These are phyloP conservation scores for Aricia agestis DNA, from an alignment of 1,140 invertebrate species.

Conservation along the genomic window DNA sequence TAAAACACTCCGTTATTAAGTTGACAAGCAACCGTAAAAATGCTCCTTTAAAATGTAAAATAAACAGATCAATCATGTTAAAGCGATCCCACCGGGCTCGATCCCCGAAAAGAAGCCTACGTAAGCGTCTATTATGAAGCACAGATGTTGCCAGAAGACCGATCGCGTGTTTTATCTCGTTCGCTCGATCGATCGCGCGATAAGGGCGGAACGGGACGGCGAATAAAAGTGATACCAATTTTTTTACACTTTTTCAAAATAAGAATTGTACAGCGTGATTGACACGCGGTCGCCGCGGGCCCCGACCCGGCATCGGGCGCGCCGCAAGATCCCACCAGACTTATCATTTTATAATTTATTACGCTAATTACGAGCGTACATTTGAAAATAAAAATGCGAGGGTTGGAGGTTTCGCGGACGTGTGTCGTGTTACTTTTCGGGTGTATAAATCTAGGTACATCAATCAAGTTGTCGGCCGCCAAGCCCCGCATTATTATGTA, in stretches of 20 bases:
- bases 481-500: slow-evolving; percentile 69
- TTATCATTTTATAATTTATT: slow-evolving; percentile 76
- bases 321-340: slow-evolving; percentile 69
- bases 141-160: slow-evolving; percentile 71
- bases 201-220: slow-evolving; percentile 42
- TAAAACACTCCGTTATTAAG: slow-evolving; percentile 76
- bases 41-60: slow-evolving; percentile 76
- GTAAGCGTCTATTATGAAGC: slow-evolving; percentile 74
- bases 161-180: slow-evolving; percentile 47
- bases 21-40: slow-evolving; percentile 77
- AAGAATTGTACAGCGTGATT: slow-evolving; percentile 75
- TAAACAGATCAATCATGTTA: slow-evolving; percentile 77
- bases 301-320: slow-evolving; percentile 63
- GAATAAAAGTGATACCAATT: slow-evolving; percentile 67
- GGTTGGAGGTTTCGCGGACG: slow-evolving; percentile 60
- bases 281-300: slow-evolving; percentile 69
- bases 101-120: slow-evolving; percentile 73
- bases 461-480: slow-evolving; percentile 71
- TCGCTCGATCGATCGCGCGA: slow-evolving; percentile 34
- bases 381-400: slow-evolving; percentile 70
- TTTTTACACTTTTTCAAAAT: slow-evolving; percentile 71
- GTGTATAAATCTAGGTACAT: slow-evolving; percentile 72
- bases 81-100: slow-evolving; percentile 72
- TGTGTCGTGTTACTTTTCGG: slow-evolving; percentile 65
- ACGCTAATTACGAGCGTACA: slow-evolving; percentile 71